Percentiles rank a stretch among this genome's conserved stretches.
These are phyloP conservation scores for Elephantulus edwardii DNA, from an alignment of 2,113 vertebrate genomes.

Conservation along the genomic window DNA sequence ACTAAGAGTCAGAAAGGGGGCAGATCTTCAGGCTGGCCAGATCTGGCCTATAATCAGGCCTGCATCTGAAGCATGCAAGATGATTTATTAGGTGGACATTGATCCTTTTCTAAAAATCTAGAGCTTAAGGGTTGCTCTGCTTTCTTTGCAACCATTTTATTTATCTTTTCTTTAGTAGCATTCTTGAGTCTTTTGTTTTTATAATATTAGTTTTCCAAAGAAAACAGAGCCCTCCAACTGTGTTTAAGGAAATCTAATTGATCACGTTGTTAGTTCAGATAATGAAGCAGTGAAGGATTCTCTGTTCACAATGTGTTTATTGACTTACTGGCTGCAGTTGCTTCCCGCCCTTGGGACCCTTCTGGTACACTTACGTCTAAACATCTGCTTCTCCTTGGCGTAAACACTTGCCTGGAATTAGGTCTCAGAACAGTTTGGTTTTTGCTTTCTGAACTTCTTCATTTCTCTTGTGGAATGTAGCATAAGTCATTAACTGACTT, in stretches of 20 bases:
- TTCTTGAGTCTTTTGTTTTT: neutral
- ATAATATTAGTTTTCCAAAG: neutral
- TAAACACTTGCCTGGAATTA: constrained; percentile 69
- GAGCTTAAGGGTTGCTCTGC: neutral
- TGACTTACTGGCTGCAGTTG: neutral
- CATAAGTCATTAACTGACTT: constrained; percentile 29
- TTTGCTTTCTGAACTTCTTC: constrained; percentile 68
- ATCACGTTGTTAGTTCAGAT: neutral
- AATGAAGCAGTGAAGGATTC: neutral
- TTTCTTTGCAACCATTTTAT: neutral
- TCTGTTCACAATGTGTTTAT: neutral
- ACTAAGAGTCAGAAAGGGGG: neutral
- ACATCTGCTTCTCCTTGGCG: constrained; percentile 62
- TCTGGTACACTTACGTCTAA: constrained; percentile 16
- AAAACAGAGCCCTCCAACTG: neutral
- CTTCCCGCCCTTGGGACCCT: constrained; percentile 33
- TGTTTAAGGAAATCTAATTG: neutral
- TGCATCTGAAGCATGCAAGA: neutral
- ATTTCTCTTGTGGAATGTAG: constrained; percentile 61
- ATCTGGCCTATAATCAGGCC: neutral
- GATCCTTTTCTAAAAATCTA: neutral
- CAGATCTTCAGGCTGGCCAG: rapidly evolving
- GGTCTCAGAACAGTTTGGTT: constrained; percentile 50
- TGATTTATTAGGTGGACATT: neutral
- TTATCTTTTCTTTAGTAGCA: neutral